phyloP scores from a whole-genome alignment of 2,797 vertebrate genomes.

The Pygocentrus nattereri region DNA sequence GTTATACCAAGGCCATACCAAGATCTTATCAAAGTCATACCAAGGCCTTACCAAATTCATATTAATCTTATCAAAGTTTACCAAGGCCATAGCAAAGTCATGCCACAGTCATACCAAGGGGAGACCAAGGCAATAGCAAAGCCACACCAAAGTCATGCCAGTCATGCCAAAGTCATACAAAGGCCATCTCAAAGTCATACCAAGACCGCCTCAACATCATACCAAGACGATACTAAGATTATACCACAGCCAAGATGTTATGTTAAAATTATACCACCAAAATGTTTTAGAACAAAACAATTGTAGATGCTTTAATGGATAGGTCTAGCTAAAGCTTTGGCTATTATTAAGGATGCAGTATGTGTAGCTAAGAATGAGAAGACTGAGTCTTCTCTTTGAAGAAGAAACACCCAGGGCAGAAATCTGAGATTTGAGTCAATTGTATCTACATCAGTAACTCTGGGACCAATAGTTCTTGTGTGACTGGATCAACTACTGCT shows the following conservation, averaged over 20 bases:
- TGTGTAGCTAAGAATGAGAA: neutral
- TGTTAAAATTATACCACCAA: too few species aligned
- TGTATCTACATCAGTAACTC: slow-evolving; percentile 14
- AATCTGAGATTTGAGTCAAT: too few species aligned
- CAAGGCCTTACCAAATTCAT: neutral
- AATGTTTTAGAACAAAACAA: neutral
- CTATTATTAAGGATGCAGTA: neutral
- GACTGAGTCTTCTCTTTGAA: neutral
- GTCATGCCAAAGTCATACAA: neutral
- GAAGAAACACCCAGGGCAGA: neutral
- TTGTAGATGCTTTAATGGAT: neutral
- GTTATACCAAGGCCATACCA: neutral
- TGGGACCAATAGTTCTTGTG: neutral
- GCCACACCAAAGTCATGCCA: neutral
- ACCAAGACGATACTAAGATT: too few species aligned
- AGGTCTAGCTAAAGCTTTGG: slow-evolving; percentile 1
- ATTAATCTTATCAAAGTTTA: neutral
- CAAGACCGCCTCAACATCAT: neutral
- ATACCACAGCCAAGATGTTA: too few species aligned
- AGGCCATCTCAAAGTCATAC: neutral
- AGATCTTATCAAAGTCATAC: neutral
- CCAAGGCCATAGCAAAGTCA: neutral
- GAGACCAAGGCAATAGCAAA: neutral
- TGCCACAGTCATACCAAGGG: neutral
- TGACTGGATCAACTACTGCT: neutral